Percentiles rank a stretch among this genome's conserved stretches.
These are phyloP conservation scores for Acomys russatus DNA, from an alignment of 2,797 vertebrate genomes.

Conservation along the genomic window DNA sequence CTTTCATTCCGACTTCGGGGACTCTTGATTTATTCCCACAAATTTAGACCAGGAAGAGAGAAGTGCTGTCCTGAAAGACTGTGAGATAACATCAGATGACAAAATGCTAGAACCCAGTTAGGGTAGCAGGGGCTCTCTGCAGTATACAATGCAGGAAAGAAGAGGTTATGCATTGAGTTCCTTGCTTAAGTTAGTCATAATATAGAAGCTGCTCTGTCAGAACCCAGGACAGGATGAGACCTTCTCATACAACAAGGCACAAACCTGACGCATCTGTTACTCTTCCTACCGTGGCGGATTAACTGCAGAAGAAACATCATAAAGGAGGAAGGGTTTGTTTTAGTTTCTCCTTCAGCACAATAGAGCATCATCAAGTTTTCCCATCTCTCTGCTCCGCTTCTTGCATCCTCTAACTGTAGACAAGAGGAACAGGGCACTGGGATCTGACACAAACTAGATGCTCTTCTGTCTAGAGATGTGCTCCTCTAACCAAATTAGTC, in stretches of 20 bases:
- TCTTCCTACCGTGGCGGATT: not conserved
- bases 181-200: not conserved
- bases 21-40: not conserved
- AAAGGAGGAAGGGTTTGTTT: not conserved
- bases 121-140: not conserved
- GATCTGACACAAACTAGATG: not conserved
- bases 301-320: not conserved
- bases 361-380: not conserved
- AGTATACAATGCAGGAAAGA: not conserved
- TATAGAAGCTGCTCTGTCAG: not conserved
- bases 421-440: not conserved
- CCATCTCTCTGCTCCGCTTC: not conserved
- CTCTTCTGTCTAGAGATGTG: not conserved
- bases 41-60: not conserved
- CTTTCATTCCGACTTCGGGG: not conserved
- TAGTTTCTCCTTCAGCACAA: not conserved
- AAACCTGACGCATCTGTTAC: not conserved
- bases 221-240: not conserved
- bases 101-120: not conserved
- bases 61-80: not conserved
- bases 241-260: not conserved
- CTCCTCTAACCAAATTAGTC: not conserved
- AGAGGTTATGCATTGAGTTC: not conserved
- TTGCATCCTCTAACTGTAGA: not conserved
- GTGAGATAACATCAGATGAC: not conserved